Evolutionary conservation across 2,888 invertebrate genomes (phyloP), one percentile per base, ranked within the genome.

Genomic region (Dynastes maya): DNA sequence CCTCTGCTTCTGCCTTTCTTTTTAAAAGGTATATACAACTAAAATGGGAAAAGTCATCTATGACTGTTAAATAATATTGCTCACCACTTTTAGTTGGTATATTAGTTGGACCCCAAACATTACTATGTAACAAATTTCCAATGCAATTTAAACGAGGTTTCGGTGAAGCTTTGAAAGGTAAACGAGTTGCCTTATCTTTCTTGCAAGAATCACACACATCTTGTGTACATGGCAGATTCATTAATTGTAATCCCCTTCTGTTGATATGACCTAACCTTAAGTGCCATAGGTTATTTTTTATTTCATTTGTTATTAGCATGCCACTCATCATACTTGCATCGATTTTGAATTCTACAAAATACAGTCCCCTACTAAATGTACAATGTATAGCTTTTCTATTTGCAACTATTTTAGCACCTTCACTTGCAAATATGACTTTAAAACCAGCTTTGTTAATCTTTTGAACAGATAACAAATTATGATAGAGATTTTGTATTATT

Each of bases 11-110:
- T 4, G n/a, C 29, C 3, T 64, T 9, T 6, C 5, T 29, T 64
- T 32, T 11, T 13, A 64, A 37, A 9, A 64, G 37, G 13, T 64
- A 64, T 64, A 64, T 9, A n/a, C 37, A 64, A 64, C 64, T 64
- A 11, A 64, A 64, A 40, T 64, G 16, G 37, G 64, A 64, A 64
- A 37, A 37, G n/a, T 64, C 37, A 64, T 64, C 64, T 32, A 6
- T 40, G 13, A 64, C 37, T 37, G 64, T 64, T 32, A 64, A 11
- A 64, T 64, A 64, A 37, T 64, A 64, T 37, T 37, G 11, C n/a
- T 64, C 37, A 64, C 37, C 64, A 64, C n/a, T 64, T 64, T 37
- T n/a, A 37, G 37, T 64, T 64, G 64, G 22, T 22, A 22, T 22
- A 22, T 22, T 22, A 22, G 22, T 22, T 22, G 22, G 22, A 22